phyloP scores from a whole-genome alignment of 2,888 invertebrate species.

The Cephus pulcher region DNA sequence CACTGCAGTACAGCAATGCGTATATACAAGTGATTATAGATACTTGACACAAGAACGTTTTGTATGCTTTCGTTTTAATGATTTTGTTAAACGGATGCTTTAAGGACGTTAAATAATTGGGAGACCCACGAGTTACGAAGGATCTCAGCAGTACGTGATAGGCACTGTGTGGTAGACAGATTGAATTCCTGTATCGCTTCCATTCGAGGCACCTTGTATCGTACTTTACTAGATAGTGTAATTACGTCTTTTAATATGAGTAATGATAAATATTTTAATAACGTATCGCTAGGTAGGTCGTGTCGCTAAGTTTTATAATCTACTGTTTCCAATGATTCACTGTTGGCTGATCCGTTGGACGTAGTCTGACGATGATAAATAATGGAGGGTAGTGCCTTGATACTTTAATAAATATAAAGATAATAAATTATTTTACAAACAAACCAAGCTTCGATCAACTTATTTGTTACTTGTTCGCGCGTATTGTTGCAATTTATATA shows the following conservation, averaged over 20 bases:
- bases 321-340: conserved; percentile 15
- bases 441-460: not conserved
- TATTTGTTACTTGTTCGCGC: not conserved
- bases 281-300: conserved; percentile 27
- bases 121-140: conserved; percentile 12
- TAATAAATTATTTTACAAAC: conserved; percentile 63
- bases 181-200: conserved; percentile 2
- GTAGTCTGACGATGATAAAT: conserved; percentile 6
- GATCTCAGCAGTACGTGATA: conserved; percentile 26
- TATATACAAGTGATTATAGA: conserved; percentile 12
- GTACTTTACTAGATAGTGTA: conserved; percentile 22
- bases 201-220: conserved; percentile 39
- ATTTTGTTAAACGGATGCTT: not conserved
- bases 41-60: not conserved
- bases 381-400: conserved; percentile 57
- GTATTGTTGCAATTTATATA: not conserved
- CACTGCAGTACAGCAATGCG: conserved; percentile 19
- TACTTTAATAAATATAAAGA: conserved; percentile 49
- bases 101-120: not conserved
- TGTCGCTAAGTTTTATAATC: conserved; percentile 11
- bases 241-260: conserved; percentile 17
- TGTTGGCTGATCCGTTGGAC: conserved; percentile 7
- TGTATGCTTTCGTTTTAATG: not conserved
- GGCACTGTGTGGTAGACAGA: not conserved
- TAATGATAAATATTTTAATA: conserved; percentile 29